phyloP scores from a whole-genome alignment of 1,140 invertebrate species.

The Nilaparvata lugens region DNA sequence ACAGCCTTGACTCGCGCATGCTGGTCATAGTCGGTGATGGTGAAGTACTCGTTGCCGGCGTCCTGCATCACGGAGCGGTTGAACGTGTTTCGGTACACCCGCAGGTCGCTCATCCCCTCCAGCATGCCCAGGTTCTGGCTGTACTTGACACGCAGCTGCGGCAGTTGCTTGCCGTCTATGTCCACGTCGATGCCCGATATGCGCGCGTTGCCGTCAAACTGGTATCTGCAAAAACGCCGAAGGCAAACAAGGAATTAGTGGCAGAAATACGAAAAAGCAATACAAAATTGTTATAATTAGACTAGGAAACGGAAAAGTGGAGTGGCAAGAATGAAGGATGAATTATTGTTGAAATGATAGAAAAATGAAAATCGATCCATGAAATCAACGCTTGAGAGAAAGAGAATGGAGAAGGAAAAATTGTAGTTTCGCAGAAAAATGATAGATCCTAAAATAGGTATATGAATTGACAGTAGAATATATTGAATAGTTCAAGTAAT shows the following conservation, averaged over 20 bases:
- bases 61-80: constrained; percentile 83
- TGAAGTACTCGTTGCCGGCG: constrained; percentile 76
- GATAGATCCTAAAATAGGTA: too few species aligned
- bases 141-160: constrained; percentile 66
- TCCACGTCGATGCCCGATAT: constrained; percentile 79
- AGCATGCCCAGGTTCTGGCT: constrained; percentile 77
- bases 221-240: constrained; percentile 66
- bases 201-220: constrained; percentile 81
- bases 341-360: background rate
- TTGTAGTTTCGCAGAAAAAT: too few species aligned
- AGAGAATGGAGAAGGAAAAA: too few species aligned
- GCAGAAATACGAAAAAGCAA: background rate
- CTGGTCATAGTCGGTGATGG: constrained; percentile 73
- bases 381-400: too few species aligned
- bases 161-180: constrained; percentile 69
- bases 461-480: too few species aligned
- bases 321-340: background rate
- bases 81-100: constrained; percentile 74
- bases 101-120: constrained; percentile 74
- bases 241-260: background rate
- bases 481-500: too few species aligned
- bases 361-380: too few species aligned
- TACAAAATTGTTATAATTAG: background rate
- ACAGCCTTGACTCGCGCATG: constrained; percentile 70
- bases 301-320: background rate